Conservation (phyloP, 2,888 invertebrate species). For the Eristalis tenax region DNA sequence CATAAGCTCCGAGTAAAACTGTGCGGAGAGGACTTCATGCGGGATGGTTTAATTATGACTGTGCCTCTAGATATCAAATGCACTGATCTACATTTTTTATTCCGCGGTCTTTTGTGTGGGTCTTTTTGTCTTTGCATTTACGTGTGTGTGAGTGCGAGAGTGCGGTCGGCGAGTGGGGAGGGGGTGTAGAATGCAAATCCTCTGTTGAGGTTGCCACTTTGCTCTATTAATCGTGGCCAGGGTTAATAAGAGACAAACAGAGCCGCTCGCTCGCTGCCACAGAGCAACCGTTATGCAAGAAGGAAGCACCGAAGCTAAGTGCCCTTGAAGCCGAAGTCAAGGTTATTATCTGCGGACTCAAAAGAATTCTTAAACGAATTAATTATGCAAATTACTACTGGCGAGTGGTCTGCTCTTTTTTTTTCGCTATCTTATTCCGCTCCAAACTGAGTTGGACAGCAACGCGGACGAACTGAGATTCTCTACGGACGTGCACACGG, state of each 20-base stretch:
- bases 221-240: conserved; percentile 34
- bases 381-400: conserved; percentile 69
- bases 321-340: conserved; percentile 60
- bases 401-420: conserved; percentile 23
- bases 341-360: conserved; percentile 59
- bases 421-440: background rate
- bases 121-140: background rate
- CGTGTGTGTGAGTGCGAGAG: background rate
- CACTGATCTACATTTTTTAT: conserved; percentile 54
- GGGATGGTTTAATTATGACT: conserved; percentile 66
- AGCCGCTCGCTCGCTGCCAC: conserved; percentile 44
- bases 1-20: conserved; percentile 13
- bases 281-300: conserved; percentile 20
- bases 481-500: background rate
- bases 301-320: conserved; percentile 9
- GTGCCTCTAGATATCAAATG: conserved; percentile 63
- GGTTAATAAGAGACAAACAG: conserved; percentile 33
- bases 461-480: background rate
- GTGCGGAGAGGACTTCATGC: conserved; percentile 35
- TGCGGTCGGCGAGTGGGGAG: background rate
- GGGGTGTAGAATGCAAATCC: background rate
- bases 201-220: conserved; percentile 47
- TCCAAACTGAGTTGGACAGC: conserved; percentile 1
- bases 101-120: conserved; percentile 24
- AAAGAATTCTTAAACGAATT: conserved; percentile 64